These are phyloP conservation scores for Aphodius granarius DNA, from an alignment of 2,888 invertebrate genomes.

Conservation along the genomic window DNA sequence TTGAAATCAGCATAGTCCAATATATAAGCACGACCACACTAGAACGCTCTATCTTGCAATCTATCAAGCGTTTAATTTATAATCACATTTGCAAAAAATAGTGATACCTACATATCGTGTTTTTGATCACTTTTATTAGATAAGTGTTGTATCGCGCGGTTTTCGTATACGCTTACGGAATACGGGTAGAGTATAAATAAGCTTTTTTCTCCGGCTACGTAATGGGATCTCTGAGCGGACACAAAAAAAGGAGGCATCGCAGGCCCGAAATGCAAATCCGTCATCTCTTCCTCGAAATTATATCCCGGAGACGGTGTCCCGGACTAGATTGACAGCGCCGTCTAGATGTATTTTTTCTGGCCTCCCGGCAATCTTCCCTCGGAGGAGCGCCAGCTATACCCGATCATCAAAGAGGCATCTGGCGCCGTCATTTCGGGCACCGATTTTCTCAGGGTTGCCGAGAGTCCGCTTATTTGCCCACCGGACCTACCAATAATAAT, in stretches of 20 bases:
- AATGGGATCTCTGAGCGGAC: background rate
- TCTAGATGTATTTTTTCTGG: constrained; percentile 11
- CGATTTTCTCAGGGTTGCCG: constrained; percentile 4
- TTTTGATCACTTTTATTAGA: background rate
- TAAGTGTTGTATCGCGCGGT: background rate
- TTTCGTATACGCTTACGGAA: background rate
- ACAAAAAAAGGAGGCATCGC: background rate
- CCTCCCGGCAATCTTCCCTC: constrained; percentile 13
- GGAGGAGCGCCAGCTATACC: constrained; percentile 39
- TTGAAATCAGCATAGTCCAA: no score
- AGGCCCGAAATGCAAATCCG: constrained; percentile 42
- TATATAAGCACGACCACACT: no score
- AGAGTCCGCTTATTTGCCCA: constrained; percentile 49
- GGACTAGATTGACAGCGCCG: constrained; percentile 44
- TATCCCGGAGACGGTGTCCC: constrained; percentile 29
- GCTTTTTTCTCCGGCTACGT: background rate
- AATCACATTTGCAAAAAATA: no score
- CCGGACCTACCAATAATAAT: constrained; percentile 54
- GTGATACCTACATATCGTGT: no score
- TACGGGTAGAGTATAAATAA: background rate
- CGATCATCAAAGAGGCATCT: constrained; percentile 53
- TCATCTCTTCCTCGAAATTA: constrained; percentile 44
- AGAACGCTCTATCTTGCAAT: no score
- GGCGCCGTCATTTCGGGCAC: constrained; percentile 48
- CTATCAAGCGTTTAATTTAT: no score